These are phyloP conservation scores for Alcedo atthis DNA, from an alignment of 2,797 vertebrate species.

Conservation along the genomic window DNA sequence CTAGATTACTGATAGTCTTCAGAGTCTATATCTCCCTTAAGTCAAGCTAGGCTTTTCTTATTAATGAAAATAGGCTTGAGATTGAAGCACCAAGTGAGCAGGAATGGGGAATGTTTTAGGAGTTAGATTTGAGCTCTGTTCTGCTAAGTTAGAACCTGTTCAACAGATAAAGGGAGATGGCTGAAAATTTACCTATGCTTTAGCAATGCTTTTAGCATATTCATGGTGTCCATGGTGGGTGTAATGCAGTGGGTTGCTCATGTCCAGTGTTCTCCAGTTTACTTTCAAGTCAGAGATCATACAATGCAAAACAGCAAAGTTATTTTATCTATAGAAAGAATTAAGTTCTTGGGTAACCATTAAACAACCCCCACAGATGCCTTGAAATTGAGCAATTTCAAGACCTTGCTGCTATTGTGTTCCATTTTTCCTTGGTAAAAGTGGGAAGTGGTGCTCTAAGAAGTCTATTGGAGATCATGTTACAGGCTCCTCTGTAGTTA, in stretches of 20 bases:
- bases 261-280: not conserved
- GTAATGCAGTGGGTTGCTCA: not conserved
- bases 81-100: not conserved
- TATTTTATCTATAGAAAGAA: not conserved
- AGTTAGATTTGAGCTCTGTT: not conserved
- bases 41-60: not conserved
- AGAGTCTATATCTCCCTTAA: not conserved
- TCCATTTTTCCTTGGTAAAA: slow-evolving; percentile 42
- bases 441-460: not conserved
- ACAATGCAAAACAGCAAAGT: not conserved
- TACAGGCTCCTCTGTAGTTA: not conserved
- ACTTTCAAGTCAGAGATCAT: not conserved
- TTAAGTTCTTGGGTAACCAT: not conserved
- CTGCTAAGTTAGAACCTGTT: not conserved
- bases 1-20: not conserved
- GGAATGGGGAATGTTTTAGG: not conserved
- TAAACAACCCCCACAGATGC: not conserved
- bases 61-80: not conserved
- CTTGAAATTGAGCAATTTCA: slow-evolving; percentile 26
- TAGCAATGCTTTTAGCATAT: not conserved
- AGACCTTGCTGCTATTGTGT: slow-evolving; percentile 39
- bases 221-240: not conserved
- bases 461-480: not conserved
- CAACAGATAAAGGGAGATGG: not conserved
- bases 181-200: not conserved